Evolutionary conservation across 2,113 vertebrate genomes (phyloP).

Genomic region (Cyphomyrus discorhynchus): DNA sequence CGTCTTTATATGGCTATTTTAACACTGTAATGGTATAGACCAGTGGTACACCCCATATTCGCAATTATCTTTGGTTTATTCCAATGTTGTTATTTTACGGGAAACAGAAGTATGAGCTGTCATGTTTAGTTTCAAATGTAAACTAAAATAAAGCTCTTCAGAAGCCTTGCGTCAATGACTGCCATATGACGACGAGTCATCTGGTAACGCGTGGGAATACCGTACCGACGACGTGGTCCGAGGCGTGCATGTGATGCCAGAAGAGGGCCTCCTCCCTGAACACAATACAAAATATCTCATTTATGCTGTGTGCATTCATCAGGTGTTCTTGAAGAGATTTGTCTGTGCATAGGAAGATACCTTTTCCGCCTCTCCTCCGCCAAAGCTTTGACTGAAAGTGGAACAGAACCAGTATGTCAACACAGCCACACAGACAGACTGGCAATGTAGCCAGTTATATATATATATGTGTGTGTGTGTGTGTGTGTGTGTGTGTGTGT

Average conservation of each 20-base stretch:
- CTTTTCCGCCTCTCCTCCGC: constrained; percentile 48
- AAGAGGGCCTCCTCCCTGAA: constrained; percentile 51
- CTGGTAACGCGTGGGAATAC: no score
- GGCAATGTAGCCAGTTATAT: not conserved
- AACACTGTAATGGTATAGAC: not conserved
- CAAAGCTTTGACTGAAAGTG: constrained; percentile 44
- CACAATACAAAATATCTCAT: not conserved
- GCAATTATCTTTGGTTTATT: not conserved
- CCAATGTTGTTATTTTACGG: not conserved
- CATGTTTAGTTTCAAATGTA: not conserved
- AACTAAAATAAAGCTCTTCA: not conserved
- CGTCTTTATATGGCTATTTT: not conserved
- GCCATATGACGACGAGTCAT: not conserved
- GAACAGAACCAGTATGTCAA: constrained; percentile 6
- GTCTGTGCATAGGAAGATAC: constrained; percentile 34
- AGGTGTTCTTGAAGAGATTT: not conserved
- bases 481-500: no score
- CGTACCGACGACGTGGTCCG: constrained; percentile 55
- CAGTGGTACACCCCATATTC: not conserved
- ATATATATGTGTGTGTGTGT: not conserved
- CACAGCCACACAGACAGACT: not conserved
- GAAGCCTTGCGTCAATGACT: not conserved
- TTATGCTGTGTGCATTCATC: not conserved
- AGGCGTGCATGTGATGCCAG: constrained; percentile 48
- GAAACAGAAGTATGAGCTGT: not conserved